Base-by-base conservation (phyloP, 2,797 vertebrate species). In the Amazona finschi region DNA sequence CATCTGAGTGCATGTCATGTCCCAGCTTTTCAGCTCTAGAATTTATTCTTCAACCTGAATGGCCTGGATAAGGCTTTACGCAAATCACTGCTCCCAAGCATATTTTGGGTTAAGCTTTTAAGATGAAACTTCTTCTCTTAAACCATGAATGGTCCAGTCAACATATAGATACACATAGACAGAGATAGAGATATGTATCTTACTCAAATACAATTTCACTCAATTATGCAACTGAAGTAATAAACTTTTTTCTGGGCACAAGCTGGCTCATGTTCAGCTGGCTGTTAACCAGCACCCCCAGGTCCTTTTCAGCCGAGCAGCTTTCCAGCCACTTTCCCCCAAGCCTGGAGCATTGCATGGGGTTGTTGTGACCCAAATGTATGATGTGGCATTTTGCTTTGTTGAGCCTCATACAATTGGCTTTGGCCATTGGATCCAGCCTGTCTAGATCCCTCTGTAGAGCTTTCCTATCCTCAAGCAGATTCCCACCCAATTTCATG, bases 241-340 rank as follows among this genome's bases (percentile, higher is more conserved):
- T 19, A 72, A 39, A 69, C 5, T 43, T 75, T 43, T 57, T 69
- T 76, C 33, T 64, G 57, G 21, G 30, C 53, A 62, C 39, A 2
- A 58, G 1, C 15, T 28, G 31, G 15, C 2, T 44, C 76, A 17
- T 8, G 25, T 39, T 69, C 49, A 78, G 27, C 15, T 2, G 2
- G n/a, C 49, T 62, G 20, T 8, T 4, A 4, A 52, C 12, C 31
- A 74, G 15, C 31, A 71, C 3, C 3, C 11, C 8, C 41, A 27
- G 10, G 21, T 71, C 41, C 30, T 82, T 74, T 49, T 39, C 9
- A 2, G 3, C 21, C 0, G 0, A 19, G 13, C 28, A 77, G 39
- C 2, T 73, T 73, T 64, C 15, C n/a, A 64, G 66, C 2, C 28
- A 9, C 55, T 53, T 31, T 22, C 44, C 9, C 28, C 25, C 28